Conservation (phyloP, 2,888 invertebrate species). For the Aphidius colemani region DNA sequence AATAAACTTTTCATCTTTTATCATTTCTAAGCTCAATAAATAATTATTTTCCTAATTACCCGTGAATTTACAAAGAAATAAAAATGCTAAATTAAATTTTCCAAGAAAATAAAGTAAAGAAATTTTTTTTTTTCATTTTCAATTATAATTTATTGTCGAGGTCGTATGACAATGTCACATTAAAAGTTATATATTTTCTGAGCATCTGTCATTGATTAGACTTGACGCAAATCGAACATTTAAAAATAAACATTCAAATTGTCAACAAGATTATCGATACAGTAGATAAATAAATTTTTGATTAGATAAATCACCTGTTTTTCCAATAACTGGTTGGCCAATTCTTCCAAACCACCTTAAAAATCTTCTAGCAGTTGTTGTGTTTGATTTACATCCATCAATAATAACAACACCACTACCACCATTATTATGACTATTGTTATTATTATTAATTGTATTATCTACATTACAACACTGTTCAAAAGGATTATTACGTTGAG, state of each 20-base stretch:
- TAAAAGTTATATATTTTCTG: too few relatives aligned
- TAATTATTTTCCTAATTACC: too few relatives aligned
- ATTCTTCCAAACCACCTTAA: slow-evolving; percentile 64
- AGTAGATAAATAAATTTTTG: neutral
- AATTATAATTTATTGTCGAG: too few relatives aligned
- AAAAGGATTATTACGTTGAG: slow-evolving; percentile 27
- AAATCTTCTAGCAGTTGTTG: slow-evolving; percentile 62
- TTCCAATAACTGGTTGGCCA: slow-evolving; percentile 63
- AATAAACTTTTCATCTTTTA: too few relatives aligned
- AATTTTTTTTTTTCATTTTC: too few relatives aligned
- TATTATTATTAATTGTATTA: slow-evolving; percentile 25
- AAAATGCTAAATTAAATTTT: too few relatives aligned
- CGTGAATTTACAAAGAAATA: too few relatives aligned
- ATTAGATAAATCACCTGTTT: slow-evolving; percentile 55
- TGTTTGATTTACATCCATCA: slow-evolving; percentile 51
- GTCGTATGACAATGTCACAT: too few relatives aligned
- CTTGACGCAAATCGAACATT: neutral
- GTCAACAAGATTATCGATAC: neutral
- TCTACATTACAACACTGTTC: slow-evolving; percentile 28
- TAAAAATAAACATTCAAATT: neutral
- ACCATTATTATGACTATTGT: slow-evolving; percentile 43
- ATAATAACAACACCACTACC: slow-evolving; percentile 52
- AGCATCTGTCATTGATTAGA: neutral
- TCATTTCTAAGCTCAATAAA: too few relatives aligned
- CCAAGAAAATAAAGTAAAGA: too few relatives aligned